Conservation (phyloP, 2,888 invertebrate genomes). For the Tholera decimalis region DNA sequence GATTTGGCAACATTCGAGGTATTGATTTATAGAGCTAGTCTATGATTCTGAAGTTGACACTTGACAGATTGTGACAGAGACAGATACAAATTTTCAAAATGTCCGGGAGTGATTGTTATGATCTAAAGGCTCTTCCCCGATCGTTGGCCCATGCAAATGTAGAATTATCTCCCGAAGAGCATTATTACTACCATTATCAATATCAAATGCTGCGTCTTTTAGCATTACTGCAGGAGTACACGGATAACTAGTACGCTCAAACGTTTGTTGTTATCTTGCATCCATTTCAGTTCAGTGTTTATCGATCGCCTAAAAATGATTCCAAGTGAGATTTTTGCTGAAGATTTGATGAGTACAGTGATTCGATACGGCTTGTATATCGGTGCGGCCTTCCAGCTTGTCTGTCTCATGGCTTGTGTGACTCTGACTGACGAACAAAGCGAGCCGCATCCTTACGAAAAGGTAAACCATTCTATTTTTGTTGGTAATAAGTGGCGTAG, state of each 20-base stretch:
- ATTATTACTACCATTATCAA: slow-evolving; percentile 39
- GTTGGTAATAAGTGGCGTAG: no score
- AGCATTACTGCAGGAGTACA: slow-evolving; percentile 41
- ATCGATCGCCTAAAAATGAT: slow-evolving; percentile 81
- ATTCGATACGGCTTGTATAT: slow-evolving; percentile 96
- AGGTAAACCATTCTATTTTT: slow-evolving; percentile 80
- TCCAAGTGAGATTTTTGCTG: slow-evolving; percentile 90
- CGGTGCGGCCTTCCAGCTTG: slow-evolving; percentile 96
- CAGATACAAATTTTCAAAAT: slow-evolving; percentile 31
- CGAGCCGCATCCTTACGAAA: slow-evolving; percentile 87
- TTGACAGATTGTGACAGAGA: no score
- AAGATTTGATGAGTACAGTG: slow-evolving; percentile 94
- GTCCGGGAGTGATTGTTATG: slow-evolving; percentile 39
- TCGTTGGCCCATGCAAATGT: slow-evolving; percentile 22
- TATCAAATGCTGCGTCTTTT: slow-evolving; percentile 41
- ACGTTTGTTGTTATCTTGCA: slow-evolving; percentile 3
- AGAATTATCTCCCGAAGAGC: slow-evolving; percentile 23
- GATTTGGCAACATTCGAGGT: slow-evolving; percentile 19
- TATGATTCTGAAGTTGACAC: background rate
- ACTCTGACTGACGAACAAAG: slow-evolving; percentile 93
- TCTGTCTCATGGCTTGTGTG: slow-evolving; percentile 96
- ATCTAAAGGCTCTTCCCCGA: slow-evolving; percentile 26
- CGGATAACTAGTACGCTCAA: slow-evolving; percentile 23
- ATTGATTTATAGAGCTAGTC: slow-evolving; percentile 14
- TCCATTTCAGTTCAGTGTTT: slow-evolving; percentile 28